phyloP scores from a whole-genome alignment of 2,797 vertebrate species.

The Enteromius argenteus region DNA sequence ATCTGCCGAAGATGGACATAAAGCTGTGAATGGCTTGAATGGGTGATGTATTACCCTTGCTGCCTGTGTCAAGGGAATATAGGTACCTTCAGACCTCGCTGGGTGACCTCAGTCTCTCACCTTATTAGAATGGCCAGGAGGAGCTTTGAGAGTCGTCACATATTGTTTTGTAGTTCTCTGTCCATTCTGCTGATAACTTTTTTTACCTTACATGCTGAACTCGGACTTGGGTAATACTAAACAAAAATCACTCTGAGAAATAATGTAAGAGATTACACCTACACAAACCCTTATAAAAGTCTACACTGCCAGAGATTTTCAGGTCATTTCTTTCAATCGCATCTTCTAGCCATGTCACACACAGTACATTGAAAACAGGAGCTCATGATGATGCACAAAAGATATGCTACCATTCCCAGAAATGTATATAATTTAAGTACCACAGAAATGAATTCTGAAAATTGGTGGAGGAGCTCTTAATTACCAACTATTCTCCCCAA shows the following conservation, averaged over 20 bases:
- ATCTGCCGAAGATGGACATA: constrained; percentile 74
- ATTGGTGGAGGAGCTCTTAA: neutral
- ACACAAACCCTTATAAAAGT: constrained; percentile 45
- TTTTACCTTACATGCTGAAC: constrained; percentile 45
- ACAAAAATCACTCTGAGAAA: constrained; percentile 14
- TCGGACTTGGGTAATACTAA: constrained; percentile 38
- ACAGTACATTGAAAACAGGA: neutral
- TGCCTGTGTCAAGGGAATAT: constrained; percentile 78
- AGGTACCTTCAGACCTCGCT: constrained; percentile 71
- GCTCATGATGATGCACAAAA: neutral
- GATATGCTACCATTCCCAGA: neutral
- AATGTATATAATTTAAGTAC: neutral
- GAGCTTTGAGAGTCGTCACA: constrained; percentile 65
- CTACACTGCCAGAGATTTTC: neutral
- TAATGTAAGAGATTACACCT: constrained; percentile 47
- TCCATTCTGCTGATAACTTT: constrained; percentile 12
- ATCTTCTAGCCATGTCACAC: neutral
- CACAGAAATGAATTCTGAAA: neutral
- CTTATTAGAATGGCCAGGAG: constrained; percentile 64
- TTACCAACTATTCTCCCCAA: neutral
- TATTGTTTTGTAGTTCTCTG: constrained; percentile 69
- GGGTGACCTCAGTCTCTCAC: constrained; percentile 80
- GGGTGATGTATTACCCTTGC: constrained; percentile 76
- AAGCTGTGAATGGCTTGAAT: constrained; percentile 77
- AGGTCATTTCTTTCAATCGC: neutral